These are phyloP conservation scores for Sialia sialis DNA, from an alignment of 2,113 vertebrate genomes.

Conservation along the genomic window DNA sequence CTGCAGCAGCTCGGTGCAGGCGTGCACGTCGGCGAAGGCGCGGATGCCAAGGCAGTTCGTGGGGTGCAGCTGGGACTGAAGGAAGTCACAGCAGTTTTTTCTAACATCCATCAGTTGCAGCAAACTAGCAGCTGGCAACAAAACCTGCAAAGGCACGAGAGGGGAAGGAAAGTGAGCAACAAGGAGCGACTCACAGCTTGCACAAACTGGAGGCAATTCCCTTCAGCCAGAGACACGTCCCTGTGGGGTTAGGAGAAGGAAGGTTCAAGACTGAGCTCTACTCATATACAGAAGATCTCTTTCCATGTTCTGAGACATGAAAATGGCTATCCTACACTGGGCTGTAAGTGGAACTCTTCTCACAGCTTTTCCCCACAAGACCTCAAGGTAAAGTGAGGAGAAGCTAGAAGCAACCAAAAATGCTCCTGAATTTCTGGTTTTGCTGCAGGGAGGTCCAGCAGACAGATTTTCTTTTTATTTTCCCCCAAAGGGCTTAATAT, in stretches of 20 bases:
- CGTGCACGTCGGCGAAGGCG: constrained; percentile 93
- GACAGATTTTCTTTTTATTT: accelerated
- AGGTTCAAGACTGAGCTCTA: not conserved
- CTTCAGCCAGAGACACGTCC: not conserved
- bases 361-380: not conserved
- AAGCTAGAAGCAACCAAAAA: not conserved
- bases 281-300: not conserved
- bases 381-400: not conserved
- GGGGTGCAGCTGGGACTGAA: constrained; percentile 92
- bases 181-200: not conserved
- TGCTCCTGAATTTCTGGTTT: not conserved
- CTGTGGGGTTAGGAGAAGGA: not conserved
- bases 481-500: not conserved
- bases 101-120: constrained; percentile 94
- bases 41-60: constrained; percentile 95
- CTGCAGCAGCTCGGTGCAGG: constrained; percentile 86
- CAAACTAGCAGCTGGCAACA: constrained; percentile 91
- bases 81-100: constrained; percentile 93
- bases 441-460: not conserved
- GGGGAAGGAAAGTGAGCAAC: not conserved
- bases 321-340: not conserved
- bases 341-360: not conserved
- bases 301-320: not conserved
- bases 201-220: not conserved
- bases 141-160: constrained; percentile 75